Evolutionary conservation across 2,113 vertebrate genomes (phyloP).

Genomic region (Chaenocephalus aceratus): DNA sequence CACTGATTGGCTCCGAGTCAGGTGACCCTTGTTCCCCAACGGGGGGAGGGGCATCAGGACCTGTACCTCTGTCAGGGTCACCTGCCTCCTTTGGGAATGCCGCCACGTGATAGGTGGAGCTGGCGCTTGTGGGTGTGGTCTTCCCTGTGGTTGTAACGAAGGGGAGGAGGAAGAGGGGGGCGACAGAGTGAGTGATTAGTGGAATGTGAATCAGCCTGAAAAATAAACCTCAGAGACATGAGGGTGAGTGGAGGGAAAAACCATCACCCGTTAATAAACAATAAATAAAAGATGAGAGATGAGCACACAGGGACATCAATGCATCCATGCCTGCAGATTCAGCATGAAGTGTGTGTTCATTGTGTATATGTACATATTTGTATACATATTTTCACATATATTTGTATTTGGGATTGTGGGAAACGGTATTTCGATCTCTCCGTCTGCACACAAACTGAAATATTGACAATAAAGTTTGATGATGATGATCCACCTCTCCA

Average conservation of each 20-base stretch:
- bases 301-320: conserved; percentile 40
- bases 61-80: conserved; percentile 86
- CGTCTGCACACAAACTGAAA: too few species aligned
- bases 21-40: conserved; percentile 85
- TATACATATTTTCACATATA: too few species aligned
- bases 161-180: conserved; percentile 63
- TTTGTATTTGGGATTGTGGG: too few species aligned
- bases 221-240: conserved; percentile 67
- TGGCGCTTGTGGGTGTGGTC: conserved; percentile 86
- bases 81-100: conserved; percentile 83
- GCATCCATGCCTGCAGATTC: conserved; percentile 6
- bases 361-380: too few species aligned
- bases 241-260: conserved; percentile 55
- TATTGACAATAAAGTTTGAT: too few species aligned
- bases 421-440: too few species aligned
- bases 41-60: conserved; percentile 83
- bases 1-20: conserved; percentile 88
- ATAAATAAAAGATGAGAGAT: conserved; percentile 27
- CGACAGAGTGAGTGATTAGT: conserved; percentile 85
- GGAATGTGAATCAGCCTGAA: conserved; percentile 74
- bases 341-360: too few species aligned
- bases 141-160: conserved; percentile 86
- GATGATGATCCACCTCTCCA: not conserved
- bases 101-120: conserved; percentile 83
- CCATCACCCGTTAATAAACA: conserved; percentile 51